Evolutionary conservation across 2,113 vertebrate species (phyloP).

Genomic region (Cavia aperea): DNA sequence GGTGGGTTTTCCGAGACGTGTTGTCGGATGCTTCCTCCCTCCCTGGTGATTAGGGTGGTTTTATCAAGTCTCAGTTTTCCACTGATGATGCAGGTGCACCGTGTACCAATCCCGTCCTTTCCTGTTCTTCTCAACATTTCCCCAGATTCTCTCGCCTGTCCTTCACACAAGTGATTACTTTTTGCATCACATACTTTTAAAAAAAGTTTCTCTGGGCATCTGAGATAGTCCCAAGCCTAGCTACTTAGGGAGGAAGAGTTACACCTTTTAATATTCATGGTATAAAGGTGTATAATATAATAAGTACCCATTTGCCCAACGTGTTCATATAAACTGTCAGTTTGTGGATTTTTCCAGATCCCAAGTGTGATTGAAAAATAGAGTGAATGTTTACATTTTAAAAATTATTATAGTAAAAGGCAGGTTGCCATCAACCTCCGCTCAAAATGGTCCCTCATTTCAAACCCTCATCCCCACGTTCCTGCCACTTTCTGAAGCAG

Average conservation of each 20-base stretch:
- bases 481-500: neutral
- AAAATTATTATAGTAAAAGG: neutral
- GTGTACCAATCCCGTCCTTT: neutral
- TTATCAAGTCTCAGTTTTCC: neutral
- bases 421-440: neutral
- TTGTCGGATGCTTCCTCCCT: neutral
- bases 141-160: neutral
- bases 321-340: neutral
- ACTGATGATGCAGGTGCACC: neutral
- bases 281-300: neutral
- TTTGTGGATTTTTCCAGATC: neutral
- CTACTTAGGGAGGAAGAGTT: neutral
- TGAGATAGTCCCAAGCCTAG: neutral
- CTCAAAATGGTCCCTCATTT: neutral
- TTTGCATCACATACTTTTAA: neutral
- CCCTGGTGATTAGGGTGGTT: neutral
- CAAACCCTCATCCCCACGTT: neutral
- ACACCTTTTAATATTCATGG: neutral
- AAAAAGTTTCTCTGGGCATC: neutral
- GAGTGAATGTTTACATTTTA: neutral
- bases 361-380: neutral
- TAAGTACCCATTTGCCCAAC: neutral
- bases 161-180: neutral
- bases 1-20: conserved; percentile 4
- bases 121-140: neutral